phyloP scores from a whole-genome alignment of 2,888 invertebrate genomes.

The Drosophila hawaiiensis region DNA sequence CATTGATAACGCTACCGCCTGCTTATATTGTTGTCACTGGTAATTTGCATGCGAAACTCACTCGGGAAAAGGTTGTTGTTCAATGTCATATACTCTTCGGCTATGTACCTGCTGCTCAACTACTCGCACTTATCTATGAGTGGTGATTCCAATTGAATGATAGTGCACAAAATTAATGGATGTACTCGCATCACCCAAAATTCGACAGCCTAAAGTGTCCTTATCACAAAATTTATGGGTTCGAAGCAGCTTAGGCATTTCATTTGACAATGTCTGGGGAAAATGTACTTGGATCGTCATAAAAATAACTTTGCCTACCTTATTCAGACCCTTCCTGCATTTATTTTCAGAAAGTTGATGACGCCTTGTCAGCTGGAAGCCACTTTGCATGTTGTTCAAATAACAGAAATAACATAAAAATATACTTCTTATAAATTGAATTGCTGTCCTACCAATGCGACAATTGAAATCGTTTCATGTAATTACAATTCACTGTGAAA shows the following conservation, averaged over 20 bases:
- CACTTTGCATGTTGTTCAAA: constrained; percentile 50
- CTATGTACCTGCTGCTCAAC: constrained; percentile 2
- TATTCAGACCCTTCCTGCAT: constrained; percentile 3
- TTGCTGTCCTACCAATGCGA: constrained; percentile 31
- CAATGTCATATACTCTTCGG: constrained; percentile 31
- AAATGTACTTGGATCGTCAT: constrained; percentile 48
- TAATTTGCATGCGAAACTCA: constrained; percentile 69
- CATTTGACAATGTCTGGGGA: constrained; percentile 37
- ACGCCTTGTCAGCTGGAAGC: constrained; percentile 33
- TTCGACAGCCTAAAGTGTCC: constrained; percentile 27
- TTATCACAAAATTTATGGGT: constrained; percentile 50
- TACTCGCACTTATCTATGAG: constrained; percentile 14
- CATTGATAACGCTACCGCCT: constrained; percentile 44
- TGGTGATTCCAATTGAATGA: constrained; percentile 64
- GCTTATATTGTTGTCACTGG: constrained; percentile 12
- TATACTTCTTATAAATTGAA: constrained; percentile 53
- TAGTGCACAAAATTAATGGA: constrained; percentile 74
- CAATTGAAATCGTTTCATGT: constrained; percentile 54
- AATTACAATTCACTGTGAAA: constrained; percentile 54
- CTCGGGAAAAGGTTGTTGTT: constrained; percentile 58
- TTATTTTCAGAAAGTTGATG: constrained; percentile 32
- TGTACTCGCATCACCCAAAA: constrained; percentile 30
- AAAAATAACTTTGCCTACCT: constrained; percentile 41
- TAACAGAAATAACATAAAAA: constrained; percentile 24
- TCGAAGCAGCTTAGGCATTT: constrained; percentile 26